Conservation (phyloP, 2,888 invertebrate genomes). For the Drosophila aldrichi region DNA sequence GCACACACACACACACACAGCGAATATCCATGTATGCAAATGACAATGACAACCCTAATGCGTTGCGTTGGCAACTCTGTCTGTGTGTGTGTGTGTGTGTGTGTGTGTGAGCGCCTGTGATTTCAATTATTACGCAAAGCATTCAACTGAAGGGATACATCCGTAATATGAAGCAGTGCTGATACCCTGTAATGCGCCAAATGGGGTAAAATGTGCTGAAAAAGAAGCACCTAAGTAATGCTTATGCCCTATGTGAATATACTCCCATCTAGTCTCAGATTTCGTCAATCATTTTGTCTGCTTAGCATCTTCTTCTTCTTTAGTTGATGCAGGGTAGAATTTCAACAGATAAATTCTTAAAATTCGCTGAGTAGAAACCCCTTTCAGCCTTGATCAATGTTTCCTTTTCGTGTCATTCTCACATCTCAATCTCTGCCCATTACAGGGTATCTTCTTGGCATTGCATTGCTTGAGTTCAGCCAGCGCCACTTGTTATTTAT, state of each 20-base stretch:
- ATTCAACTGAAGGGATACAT: slow-evolving; percentile 1
- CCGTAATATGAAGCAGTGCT: background rate
- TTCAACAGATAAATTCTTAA: no score
- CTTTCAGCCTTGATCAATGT: no score
- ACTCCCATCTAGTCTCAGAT: no score
- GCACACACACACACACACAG: background rate
- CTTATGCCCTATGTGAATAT: no score
- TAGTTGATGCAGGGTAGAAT: no score
- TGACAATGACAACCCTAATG: slow-evolving; percentile 65
- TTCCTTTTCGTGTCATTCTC: no score
- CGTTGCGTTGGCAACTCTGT: slow-evolving; percentile 52
- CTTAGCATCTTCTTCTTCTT: no score
- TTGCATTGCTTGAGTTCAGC: background rate
- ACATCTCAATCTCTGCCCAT: no score
- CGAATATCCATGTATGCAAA: slow-evolving; percentile 56
- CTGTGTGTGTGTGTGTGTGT: background rate
- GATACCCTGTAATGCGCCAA: background rate
- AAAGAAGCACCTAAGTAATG: no score
- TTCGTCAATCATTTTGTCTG: no score
- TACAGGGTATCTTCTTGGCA: slow-evolving; percentile 1
- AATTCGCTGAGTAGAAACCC: no score
- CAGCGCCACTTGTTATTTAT: slow-evolving; percentile 57
- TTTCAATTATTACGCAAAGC: slow-evolving; percentile 66
- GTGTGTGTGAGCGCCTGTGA: slow-evolving; percentile 47
- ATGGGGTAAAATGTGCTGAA: background rate